Evolutionary conservation across 1,140 invertebrate species (phyloP).

Genomic region (Caenorhabditis brenneri): DNA sequence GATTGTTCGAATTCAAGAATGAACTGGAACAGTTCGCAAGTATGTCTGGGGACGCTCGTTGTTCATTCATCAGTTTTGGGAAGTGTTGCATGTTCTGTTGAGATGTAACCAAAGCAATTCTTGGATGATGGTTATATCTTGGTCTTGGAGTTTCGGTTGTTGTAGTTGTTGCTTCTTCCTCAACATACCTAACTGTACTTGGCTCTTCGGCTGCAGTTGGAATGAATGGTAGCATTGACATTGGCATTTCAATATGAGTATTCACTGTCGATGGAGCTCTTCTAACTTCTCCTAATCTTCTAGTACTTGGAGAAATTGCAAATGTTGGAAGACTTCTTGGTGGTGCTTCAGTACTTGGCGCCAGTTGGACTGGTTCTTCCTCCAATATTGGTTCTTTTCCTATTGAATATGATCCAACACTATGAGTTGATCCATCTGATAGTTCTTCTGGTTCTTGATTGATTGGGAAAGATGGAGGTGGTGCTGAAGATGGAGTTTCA

Average conservation of each 20-base stretch:
- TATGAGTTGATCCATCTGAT: constrained; percentile 3
- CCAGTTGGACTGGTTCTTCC: not conserved
- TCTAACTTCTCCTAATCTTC: not conserved
- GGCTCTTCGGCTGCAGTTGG: not conserved
- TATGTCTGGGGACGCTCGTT: not conserved
- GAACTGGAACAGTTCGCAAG: not conserved
- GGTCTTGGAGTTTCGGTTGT: not conserved
- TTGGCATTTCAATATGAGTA: constrained; percentile 34
- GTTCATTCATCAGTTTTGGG: constrained; percentile 26
- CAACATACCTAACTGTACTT: not conserved
- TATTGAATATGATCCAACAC: constrained; percentile 9
- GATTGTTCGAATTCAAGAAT: no score
- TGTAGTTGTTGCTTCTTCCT: not conserved
- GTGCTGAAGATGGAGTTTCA: not conserved
- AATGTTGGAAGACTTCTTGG: constrained; percentile 13
- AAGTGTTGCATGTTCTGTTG: constrained; percentile 21
- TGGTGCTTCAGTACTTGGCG: not conserved
- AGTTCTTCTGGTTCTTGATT: not conserved
- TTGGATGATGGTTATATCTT: not conserved
- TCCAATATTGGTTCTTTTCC: constrained; percentile 18
- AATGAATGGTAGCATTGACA: constrained; percentile 22
- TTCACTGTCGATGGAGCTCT: constrained; percentile 1
- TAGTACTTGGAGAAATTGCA: constrained; percentile 1
- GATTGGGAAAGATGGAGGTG: constrained; percentile 5
- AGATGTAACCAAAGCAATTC: not conserved